A percentile compares a stretch with the other conserved stretches of the same genome.
Conservation (phyloP, 2,797 vertebrate species). For the Enteromius trimaculatus region DNA sequence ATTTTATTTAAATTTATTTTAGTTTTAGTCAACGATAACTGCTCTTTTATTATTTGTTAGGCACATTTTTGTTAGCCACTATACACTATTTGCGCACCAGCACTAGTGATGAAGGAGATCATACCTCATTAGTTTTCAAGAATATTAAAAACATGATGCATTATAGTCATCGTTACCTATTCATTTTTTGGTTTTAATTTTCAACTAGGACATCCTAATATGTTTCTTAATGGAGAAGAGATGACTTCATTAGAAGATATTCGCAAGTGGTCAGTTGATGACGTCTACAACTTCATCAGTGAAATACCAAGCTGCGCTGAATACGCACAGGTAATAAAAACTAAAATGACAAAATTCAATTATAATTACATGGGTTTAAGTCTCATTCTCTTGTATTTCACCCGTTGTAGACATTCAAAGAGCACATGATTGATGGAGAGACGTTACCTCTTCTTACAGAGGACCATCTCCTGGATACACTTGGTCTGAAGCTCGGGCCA, state of each 20-base stretch:
- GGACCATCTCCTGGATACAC: slow-evolving; percentile 91
- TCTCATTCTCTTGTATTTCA: slow-evolving; percentile 26
- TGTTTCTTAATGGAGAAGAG: slow-evolving; percentile 83
- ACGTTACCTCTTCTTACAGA: slow-evolving; percentile 94
- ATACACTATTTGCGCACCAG: too few relatives aligned
- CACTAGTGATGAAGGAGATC: too few relatives aligned
- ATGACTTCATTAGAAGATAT: slow-evolving; percentile 84
- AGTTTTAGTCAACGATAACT: not conserved
- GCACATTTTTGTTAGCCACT: not conserved
- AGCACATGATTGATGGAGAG: slow-evolving; percentile 95
- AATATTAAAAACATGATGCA: not conserved
- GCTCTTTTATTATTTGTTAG: not conserved
- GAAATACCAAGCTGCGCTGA: slow-evolving; percentile 91
- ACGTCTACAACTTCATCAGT: slow-evolving; percentile 88
- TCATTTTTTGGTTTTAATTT: not conserved
- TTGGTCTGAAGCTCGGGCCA: slow-evolving; percentile 93
- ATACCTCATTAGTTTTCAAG: not conserved
- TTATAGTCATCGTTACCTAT: not conserved
- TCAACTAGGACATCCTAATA: slow-evolving; percentile 76
- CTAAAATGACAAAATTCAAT: not conserved
- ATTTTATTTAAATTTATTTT: not conserved
- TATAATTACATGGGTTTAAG: not conserved
- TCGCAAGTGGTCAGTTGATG: slow-evolving; percentile 90
- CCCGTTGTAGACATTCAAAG: slow-evolving; percentile 86
- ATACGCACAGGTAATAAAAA: slow-evolving; percentile 88